These are phyloP conservation scores for Prunella fulvescens DNA, from an alignment of 2,113 vertebrate genomes.

Conservation along the genomic window DNA sequence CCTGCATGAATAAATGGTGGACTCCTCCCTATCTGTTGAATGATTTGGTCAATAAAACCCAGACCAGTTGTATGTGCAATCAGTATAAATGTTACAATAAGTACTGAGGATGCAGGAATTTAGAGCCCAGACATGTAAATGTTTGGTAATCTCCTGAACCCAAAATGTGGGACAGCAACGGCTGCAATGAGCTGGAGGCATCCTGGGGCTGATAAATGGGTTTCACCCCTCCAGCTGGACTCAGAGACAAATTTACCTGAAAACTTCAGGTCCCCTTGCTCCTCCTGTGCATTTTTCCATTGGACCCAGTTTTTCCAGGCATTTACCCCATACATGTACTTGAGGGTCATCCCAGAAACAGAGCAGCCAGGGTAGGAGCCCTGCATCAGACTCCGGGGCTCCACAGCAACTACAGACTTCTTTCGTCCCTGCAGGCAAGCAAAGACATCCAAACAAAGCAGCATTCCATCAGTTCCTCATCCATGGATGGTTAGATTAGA, in stretches of 20 bases:
- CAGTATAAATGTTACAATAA: not conserved
- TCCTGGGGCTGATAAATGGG: not conserved
- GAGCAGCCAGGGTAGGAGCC: conserved; percentile 75
- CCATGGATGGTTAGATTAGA: not conserved
- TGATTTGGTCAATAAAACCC: not conserved
- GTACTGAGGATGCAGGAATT: not conserved
- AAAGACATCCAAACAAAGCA: not conserved
- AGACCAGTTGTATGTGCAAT: not conserved
- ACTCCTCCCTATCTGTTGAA: not conserved
- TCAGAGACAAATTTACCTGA: conserved; percentile 66
- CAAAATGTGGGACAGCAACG: not conserved
- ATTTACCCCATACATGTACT: conserved; percentile 90
- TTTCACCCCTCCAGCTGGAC: conserved; percentile 1
- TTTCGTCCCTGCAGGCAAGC: conserved; percentile 75
- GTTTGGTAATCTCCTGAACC: not conserved
- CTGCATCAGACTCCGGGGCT: conserved; percentile 66
- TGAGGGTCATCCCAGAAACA: conserved; percentile 80
- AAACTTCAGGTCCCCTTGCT: conserved; percentile 82
- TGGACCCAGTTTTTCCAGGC: conserved; percentile 96
- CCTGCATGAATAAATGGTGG: not conserved
- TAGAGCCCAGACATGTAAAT: not conserved
- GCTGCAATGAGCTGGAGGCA: not conserved
- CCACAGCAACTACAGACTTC: conserved; percentile 73
- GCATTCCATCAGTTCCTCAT: not conserved
- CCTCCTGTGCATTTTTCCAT: conserved; percentile 86